Evolutionary conservation across 2,888 invertebrate species (phyloP), one percentile per base, ranked within the genome.

Genomic region (Aproaerema taeniolella): DNA sequence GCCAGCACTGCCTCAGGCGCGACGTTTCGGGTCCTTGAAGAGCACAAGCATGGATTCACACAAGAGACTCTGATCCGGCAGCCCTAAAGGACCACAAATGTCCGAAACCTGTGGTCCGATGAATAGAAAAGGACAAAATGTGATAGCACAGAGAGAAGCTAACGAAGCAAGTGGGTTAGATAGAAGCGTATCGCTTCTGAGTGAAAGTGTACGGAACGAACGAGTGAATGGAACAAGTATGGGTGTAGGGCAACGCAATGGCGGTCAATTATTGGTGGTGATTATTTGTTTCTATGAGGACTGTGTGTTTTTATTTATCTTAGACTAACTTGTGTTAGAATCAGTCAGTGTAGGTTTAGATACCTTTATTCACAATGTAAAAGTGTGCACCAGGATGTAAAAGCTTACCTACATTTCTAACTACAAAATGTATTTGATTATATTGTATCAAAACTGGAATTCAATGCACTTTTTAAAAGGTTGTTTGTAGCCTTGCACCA

Each of bases 61-160:
- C 47, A 83, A 86, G 61, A 75, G 75, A 67, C 86, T 87, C 76
- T 87, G 86, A 87, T 86, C 85, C 75, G 65, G 53, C 61, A 65
- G 54, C 58, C 58, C 45, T 36, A 46, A 52, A 69, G 74, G 69
- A 59, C 68, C 61, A 34, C 45, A 42, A 41, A 49, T 56, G 61
- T 65, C 65, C 62, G 62, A 47, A 35, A 31, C 32, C 30, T 20
- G 17, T 25, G 39, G 39, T 33, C 28, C 39, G 29, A 33, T 1
- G 15, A n/a, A n/a, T n/a, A n/a, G n/a, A n/a, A n/a, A n/a, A n/a
- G n/a, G n/a, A n/a, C n/a, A n/a, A n/a, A n/a, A 13, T 6, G 47
- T 49, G 46, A 48, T 49, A 38, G 43, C 43, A 50, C 43, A 43
- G 30, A 47, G 3, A 20, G 9, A 10, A 25, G 11, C 9, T n/a